Percentiles rank a stretch among this genome's conserved stretches.
Evolutionary conservation across 2,113 vertebrate genomes (phyloP).

Genomic region (Morphnarchus princeps): DNA sequence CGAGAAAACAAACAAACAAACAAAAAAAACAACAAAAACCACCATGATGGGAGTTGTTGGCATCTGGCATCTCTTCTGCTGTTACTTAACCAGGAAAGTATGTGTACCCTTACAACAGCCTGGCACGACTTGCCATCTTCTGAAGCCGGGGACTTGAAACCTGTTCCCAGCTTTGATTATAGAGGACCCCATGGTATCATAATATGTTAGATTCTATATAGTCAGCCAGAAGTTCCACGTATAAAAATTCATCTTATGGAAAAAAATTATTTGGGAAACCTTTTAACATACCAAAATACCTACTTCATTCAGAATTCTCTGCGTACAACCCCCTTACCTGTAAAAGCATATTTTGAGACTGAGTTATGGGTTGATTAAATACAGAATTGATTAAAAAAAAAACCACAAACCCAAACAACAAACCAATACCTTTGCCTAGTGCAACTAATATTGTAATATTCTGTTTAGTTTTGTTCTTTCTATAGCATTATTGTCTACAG

Average conservation of each 20-base stretch:
- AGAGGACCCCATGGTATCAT: neutral
- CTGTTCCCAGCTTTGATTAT: neutral
- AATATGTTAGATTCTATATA: neutral
- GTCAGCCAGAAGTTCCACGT: neutral
- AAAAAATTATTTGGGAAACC: neutral
- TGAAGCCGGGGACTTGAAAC: neutral
- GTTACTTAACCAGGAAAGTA: neutral
- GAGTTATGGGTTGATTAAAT: neutral
- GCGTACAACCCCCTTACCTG: neutral
- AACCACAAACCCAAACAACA: neutral
- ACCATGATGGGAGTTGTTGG: neutral
- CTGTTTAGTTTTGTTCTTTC: neutral
- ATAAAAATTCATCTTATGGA: neutral
- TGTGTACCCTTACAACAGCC: neutral
- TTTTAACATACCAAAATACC: neutral
- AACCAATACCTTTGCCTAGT: neutral
- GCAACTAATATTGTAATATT: neutral
- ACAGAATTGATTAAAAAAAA: neutral
- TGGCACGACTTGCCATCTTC: accelerated
- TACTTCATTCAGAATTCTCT: neutral
- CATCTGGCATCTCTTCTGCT: neutral
- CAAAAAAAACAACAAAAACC: neutral
- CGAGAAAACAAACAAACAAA: no score
- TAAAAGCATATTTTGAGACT: neutral
- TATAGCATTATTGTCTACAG: neutral